Percentiles rank a stretch among this genome's conserved stretches.
Evolutionary conservation across 2,888 invertebrate genomes (phyloP).

Genomic region (Apamea crenata): DNA sequence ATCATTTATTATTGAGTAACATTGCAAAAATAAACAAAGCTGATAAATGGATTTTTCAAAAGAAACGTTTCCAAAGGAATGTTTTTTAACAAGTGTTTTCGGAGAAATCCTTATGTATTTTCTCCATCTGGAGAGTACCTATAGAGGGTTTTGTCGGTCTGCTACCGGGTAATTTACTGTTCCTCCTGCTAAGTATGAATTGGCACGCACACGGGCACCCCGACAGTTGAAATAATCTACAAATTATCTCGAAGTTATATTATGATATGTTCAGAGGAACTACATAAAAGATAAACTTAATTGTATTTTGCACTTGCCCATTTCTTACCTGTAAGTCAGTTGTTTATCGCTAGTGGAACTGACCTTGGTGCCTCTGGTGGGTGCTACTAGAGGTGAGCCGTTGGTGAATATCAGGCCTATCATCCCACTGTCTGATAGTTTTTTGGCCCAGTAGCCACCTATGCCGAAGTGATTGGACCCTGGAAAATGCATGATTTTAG

Average conservation of each 20-base stretch:
- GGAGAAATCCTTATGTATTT: background rate
- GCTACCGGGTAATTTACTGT: background rate
- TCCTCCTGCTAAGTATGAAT: background rate
- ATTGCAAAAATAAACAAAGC: too few relatives aligned
- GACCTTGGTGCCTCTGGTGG: constrained; percentile 35
- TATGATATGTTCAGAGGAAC: background rate
- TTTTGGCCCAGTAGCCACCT: constrained; percentile 36
- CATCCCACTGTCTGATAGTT: constrained; percentile 14
- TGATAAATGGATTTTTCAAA: background rate
- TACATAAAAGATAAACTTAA: background rate
- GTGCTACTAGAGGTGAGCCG: constrained; percentile 36
- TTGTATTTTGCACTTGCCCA: background rate
- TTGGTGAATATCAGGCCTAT: constrained; percentile 30
- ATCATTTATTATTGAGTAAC: too few relatives aligned
- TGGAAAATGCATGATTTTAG: constrained; percentile 3
- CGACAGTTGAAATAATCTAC: background rate
- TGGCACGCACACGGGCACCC: background rate
- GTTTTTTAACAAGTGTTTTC: too few relatives aligned
- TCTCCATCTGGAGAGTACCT: background rate
- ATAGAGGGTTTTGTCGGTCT: background rate
- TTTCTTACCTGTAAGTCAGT: background rate
- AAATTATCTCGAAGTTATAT: background rate
- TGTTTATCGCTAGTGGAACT: constrained; percentile 1
- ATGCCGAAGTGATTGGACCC: constrained; percentile 35
- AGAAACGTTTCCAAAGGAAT: background rate